phyloP scores from a whole-genome alignment of 53 echinoderm and acorn worm genomes.

The Pentamera pediparva region DNA sequence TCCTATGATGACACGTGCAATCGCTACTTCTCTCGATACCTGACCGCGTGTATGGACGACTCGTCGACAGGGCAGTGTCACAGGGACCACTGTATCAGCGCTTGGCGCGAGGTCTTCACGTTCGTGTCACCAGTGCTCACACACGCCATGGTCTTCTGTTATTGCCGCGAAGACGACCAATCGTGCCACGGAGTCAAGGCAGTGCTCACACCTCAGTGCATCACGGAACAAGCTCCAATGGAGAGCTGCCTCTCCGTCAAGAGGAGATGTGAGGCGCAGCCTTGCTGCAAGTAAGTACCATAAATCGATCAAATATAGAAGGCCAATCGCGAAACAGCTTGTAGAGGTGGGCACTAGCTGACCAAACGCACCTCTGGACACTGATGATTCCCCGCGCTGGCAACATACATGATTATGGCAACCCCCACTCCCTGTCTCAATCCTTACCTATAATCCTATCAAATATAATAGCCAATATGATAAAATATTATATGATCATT shows the following conservation, averaged over 20 bases:
- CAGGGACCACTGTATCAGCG: background rate
- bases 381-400: too few species aligned
- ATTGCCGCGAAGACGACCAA: background rate
- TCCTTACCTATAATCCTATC: too few species aligned
- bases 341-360: background rate
- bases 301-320: background rate
- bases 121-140: conserved; percentile 6
- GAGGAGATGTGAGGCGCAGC: background rate
- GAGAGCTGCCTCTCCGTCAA: background rate
- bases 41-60: background rate
- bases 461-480: too few species aligned
- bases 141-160: background rate
- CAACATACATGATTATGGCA: too few species aligned
- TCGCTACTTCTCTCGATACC: background rate
- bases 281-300: conserved; percentile 6
- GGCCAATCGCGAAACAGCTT: background rate
- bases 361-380: background rate
- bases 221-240: background rate
- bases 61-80: background rate
- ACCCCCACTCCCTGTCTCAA: too few species aligned
- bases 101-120: conserved; percentile 8
- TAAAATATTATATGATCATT: too few species aligned
- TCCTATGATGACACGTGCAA: background rate
- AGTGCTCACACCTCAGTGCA: background rate
- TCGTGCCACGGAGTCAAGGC: background rate